Evolutionary conservation across 2,113 vertebrate species (phyloP).

Genomic region (Pelobates fuscus): DNA sequence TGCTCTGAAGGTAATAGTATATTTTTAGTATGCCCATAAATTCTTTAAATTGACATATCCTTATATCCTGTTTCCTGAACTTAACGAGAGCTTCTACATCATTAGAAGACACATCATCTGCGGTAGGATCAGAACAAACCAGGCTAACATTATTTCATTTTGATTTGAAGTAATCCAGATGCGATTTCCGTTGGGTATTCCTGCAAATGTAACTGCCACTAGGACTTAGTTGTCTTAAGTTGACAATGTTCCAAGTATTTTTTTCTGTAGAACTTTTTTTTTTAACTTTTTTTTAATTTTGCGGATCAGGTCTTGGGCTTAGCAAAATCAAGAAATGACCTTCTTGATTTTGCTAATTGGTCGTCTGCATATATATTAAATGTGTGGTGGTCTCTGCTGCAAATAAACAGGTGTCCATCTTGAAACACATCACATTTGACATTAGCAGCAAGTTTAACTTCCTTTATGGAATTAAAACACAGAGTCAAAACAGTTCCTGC

Average conservation of each 20-base stretch:
- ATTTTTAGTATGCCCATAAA: conserved; percentile 82
- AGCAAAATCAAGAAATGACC: not conserved
- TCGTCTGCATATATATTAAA: not conserved
- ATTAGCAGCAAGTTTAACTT: not conserved
- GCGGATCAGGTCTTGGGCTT: not conserved
- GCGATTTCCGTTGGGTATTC: conserved; percentile 58
- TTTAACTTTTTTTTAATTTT: not conserved
- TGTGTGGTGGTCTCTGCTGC: not conserved
- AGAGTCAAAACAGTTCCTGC: not conserved
- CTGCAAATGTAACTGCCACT: not conserved
- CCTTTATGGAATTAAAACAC: not conserved
- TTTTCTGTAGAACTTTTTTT: no score
- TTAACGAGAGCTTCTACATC: conserved; percentile 83
- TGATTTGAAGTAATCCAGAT: conserved; percentile 68
- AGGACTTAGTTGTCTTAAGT: conserved; percentile 17
- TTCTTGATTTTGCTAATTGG: conserved; percentile 2
- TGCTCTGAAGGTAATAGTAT: conserved; percentile 73
- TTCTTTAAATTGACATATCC: conserved; percentile 82
- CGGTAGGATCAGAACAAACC: conserved; percentile 75
- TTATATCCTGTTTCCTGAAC: conserved; percentile 85
- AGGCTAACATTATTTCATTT: conserved; percentile 71
- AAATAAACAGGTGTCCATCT: conserved; percentile 4
- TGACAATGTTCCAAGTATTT: not conserved
- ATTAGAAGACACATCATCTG: conserved; percentile 81
- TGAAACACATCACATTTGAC: conserved; percentile 10